A percentile compares a stretch with the other conserved stretches of the same genome.
Evolutionary conservation across 2,888 invertebrate species (phyloP).

Genomic region (Metellina segmentata): DNA sequence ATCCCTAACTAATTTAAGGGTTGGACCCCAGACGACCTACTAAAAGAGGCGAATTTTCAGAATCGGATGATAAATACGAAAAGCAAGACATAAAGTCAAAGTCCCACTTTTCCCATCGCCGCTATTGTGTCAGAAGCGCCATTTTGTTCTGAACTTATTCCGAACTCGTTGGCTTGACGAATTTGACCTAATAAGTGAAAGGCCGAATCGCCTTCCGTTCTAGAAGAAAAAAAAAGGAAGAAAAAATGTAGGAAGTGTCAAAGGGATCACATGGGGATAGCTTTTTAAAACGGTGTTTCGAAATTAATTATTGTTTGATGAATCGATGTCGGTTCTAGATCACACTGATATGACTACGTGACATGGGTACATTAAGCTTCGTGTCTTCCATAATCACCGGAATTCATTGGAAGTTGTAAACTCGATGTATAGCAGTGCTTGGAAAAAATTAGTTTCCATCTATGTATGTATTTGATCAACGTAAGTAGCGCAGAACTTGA

Average conservation of each 20-base stretch:
- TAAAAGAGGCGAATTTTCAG: neutral
- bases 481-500: too few relatives aligned
- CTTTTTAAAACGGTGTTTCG: neutral
- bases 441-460: too few relatives aligned
- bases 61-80: neutral
- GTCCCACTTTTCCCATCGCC: neutral
- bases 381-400: too few relatives aligned
- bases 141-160: too few relatives aligned
- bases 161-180: neutral
- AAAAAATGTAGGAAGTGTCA: neutral
- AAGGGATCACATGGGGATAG: neutral
- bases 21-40: neutral
- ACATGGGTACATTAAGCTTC: too few relatives aligned
- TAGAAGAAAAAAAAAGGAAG: neutral
- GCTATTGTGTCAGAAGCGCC: too few relatives aligned
- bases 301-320: slow-evolving; percentile 14
- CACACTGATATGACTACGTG: neutral
- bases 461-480: too few relatives aligned
- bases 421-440: too few relatives aligned
- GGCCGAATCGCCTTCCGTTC: neutral
- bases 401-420: too few relatives aligned
- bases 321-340: slow-evolving; percentile 12
- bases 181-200: neutral
- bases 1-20: neutral
- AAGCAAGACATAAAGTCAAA: neutral